phyloP scores from a whole-genome alignment of 2,888 invertebrate genomes.

The Yponomeuta malinellus region DNA sequence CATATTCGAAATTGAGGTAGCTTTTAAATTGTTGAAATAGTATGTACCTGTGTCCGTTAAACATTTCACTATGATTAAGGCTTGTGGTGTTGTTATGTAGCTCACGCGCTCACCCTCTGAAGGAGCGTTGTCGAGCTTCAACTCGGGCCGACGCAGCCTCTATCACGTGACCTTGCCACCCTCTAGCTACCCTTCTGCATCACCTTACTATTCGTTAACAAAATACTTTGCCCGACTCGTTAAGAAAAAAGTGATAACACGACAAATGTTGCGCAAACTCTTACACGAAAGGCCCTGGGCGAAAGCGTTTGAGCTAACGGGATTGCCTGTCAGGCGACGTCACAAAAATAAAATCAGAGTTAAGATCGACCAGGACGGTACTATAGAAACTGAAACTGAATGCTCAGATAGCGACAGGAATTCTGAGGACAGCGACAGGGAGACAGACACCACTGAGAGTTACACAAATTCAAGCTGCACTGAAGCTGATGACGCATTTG shows the following conservation, averaged over 20 bases:
- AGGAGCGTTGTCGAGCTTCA: slow-evolving; percentile 73
- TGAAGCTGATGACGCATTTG: slow-evolving; percentile 41
- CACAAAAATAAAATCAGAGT: slow-evolving; percentile 64
- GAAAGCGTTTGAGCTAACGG: slow-evolving; percentile 64
- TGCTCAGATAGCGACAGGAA: slow-evolving; percentile 52
- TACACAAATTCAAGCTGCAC: slow-evolving; percentile 56
- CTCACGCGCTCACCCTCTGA: slow-evolving; percentile 72
- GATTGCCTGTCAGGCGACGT: slow-evolving; percentile 58
- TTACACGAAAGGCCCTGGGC: slow-evolving; percentile 78
- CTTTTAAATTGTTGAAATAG: no score
- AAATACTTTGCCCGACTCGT: slow-evolving; percentile 85
- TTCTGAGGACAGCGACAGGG: slow-evolving; percentile 46
- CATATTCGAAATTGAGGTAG: no score
- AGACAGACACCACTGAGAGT: slow-evolving; percentile 59
- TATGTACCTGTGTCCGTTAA: not conserved
- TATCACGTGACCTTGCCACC: slow-evolving; percentile 81
- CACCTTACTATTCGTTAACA: slow-evolving; percentile 86
- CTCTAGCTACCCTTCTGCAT: slow-evolving; percentile 83
- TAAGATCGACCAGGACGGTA: slow-evolving; percentile 60
- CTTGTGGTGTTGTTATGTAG: slow-evolving; percentile 38
- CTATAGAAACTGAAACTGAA: slow-evolving; percentile 58
- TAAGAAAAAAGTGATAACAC: slow-evolving; percentile 81
- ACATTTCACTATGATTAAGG: not conserved
- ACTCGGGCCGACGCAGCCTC: slow-evolving; percentile 68
- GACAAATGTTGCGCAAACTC: slow-evolving; percentile 83